Percentiles rank a stretch among this genome's conserved stretches.
Conservation (phyloP, 2,797 vertebrate genomes). For the Microhierax caerulescens region DNA sequence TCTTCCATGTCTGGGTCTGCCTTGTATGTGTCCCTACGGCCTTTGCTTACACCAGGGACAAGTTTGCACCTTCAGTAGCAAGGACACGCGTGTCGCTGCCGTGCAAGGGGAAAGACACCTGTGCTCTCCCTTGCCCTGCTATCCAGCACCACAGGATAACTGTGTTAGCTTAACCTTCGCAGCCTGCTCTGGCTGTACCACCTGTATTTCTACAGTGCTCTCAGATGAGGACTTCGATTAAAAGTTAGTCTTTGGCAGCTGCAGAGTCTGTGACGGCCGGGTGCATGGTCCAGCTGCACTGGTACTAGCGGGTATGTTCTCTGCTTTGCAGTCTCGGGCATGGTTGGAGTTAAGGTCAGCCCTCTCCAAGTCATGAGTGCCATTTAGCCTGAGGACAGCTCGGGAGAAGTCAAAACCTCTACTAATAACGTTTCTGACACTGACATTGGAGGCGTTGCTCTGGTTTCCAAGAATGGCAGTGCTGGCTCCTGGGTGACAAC, state of each 20-base stretch:
- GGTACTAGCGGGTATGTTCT: not conserved
- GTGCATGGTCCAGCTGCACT: not conserved
- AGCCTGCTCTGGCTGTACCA: not conserved
- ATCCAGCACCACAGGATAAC: not conserved
- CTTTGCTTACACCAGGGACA: not conserved
- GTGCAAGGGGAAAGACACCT: not conserved
- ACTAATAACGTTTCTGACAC: not conserved
- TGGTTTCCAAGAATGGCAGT: conserved; percentile 51
- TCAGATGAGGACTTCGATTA: not conserved
- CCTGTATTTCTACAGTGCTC: not conserved
- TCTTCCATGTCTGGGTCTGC: not conserved
- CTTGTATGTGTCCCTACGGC: not conserved
- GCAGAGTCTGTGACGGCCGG: not conserved
- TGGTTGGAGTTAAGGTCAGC: not conserved
- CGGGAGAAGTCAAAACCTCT: not conserved
- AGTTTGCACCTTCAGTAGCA: not conserved
- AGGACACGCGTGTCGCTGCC: not conserved
- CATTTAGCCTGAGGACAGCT: not conserved
- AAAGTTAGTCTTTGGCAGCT: not conserved
- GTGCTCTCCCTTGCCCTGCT: not conserved
- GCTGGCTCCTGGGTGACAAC: conserved; percentile 49
- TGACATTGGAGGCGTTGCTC: not conserved
- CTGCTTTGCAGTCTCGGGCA: not conserved
- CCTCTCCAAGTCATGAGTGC: not conserved
- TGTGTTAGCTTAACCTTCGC: not conserved